phyloP scores from a whole-genome alignment of 1,140 invertebrate species.

The Heliconius hewitsoni region DNA sequence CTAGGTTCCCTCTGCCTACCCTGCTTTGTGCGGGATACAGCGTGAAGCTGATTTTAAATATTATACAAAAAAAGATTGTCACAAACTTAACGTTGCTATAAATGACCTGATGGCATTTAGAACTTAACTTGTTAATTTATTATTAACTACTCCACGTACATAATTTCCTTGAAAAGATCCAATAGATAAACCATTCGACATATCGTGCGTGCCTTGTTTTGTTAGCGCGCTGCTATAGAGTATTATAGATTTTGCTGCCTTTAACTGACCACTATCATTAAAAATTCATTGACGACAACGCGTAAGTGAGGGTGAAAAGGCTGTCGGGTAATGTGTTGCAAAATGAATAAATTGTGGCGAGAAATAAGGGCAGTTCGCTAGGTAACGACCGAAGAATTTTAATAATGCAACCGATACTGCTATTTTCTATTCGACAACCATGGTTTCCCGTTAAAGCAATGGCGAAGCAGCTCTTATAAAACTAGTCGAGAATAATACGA shows the following conservation, averaged over 20 bases:
- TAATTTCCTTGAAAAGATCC: slow-evolving; percentile 42
- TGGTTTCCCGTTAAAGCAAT: slow-evolving; percentile 19
- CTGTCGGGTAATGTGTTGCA: slow-evolving; percentile 76
- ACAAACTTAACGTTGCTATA: not conserved
- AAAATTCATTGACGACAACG: slow-evolving; percentile 69
- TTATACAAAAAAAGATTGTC: not conserved
- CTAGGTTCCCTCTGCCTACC: no score
- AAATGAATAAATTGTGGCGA: slow-evolving; percentile 80
- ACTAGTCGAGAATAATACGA: slow-evolving; percentile 39
- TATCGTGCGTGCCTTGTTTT: slow-evolving; percentile 59
- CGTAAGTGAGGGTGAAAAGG: slow-evolving; percentile 64
- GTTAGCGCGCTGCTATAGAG: slow-evolving; percentile 52
- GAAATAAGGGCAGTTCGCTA: slow-evolving; percentile 78
- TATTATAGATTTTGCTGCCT: slow-evolving; percentile 65
- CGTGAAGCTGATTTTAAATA: no score
- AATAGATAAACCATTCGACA: slow-evolving; percentile 42
- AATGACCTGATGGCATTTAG: slow-evolving; percentile 10
- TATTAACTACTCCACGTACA: slow-evolving; percentile 25
- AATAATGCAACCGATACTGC: slow-evolving; percentile 65
- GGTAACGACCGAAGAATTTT: slow-evolving; percentile 61
- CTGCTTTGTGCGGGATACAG: no score
- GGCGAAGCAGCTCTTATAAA: slow-evolving; percentile 42
- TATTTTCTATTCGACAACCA: slow-evolving; percentile 37
- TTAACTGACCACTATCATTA: slow-evolving; percentile 71
- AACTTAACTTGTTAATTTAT: slow-evolving; percentile 29